Evolutionary conservation across 2,797 vertebrate genomes (phyloP).

Genomic region (Apogon talboti): DNA sequence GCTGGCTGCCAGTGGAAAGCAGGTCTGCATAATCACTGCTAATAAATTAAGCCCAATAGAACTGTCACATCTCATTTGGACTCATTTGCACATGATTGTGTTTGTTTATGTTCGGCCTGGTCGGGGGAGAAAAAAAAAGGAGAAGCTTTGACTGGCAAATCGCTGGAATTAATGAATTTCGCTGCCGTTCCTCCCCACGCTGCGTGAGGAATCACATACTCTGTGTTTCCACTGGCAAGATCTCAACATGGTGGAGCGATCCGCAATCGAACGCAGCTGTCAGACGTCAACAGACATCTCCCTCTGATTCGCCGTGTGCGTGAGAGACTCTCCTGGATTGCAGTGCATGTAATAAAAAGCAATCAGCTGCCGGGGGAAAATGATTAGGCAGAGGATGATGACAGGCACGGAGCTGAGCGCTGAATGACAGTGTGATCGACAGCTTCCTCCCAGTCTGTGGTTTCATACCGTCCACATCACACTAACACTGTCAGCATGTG

Average conservation of each 20-base stretch:
- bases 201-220: constrained; percentile 69
- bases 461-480: constrained; percentile 10
- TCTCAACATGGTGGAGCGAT: constrained; percentile 60
- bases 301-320: constrained; percentile 49
- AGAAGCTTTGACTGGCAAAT: constrained; percentile 79
- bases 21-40: constrained; percentile 78
- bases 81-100: constrained; percentile 82
- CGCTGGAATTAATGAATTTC: constrained; percentile 80
- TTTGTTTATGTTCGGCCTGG: constrained; percentile 81
- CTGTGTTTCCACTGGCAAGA: constrained; percentile 63
- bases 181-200: constrained; percentile 43
- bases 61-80: constrained; percentile 84
- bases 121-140: constrained; percentile 46
- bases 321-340: constrained; percentile 45
- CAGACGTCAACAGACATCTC: constrained; percentile 65
- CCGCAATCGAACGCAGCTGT: constrained; percentile 69
- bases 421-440: constrained; percentile 56
- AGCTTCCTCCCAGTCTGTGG: constrained; percentile 11
- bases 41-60: constrained; percentile 85
- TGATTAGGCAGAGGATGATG: constrained; percentile 73
- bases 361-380: constrained; percentile 70
- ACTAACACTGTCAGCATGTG: background rate
- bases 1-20: constrained; percentile 70
- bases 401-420: constrained; percentile 59
- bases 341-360: constrained; percentile 65